These are phyloP conservation scores for Caprella mutica DNA, from an alignment of 2,888 invertebrate species.

Conservation along the genomic window DNA sequence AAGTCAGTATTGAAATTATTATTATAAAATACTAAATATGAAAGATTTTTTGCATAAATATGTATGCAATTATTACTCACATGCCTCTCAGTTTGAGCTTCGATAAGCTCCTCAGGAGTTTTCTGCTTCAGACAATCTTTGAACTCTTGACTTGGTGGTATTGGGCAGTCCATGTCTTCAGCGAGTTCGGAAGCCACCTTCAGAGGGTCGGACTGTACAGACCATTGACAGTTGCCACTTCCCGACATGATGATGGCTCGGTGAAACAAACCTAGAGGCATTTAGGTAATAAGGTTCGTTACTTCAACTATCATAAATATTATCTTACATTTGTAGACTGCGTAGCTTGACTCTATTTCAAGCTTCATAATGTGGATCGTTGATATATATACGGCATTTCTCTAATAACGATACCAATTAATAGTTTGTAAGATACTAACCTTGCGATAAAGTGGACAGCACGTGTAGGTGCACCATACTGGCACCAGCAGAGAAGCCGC, in stretches of 20 bases:
- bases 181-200: constrained; percentile 13
- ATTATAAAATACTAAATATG: no score
- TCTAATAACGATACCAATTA: no score
- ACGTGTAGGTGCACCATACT: constrained; percentile 36
- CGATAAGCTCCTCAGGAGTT: constrained; percentile 11
- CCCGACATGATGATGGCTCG: constrained; percentile 27
- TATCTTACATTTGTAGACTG: no score
- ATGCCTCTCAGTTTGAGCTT: constrained; percentile 18
- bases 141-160: constrained; percentile 10
- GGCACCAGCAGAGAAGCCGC: constrained; percentile 39
- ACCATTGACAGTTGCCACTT: constrained; percentile 27
- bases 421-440: no score
- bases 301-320: no score
- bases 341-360: no score
- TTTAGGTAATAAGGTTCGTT: neutral
- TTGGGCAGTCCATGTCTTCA: constrained; percentile 16
- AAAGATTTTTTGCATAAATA: no score
- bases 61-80: no score
- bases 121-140: constrained; percentile 19
- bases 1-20: no score
- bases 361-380: no score
- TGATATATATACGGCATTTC: no score
- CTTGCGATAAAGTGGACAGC: constrained; percentile 25
- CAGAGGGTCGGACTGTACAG: constrained; percentile 17
- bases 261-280: constrained; percentile 17